A percentile compares a stretch with the other conserved stretches of the same genome.
phyloP scores from a whole-genome alignment of 2,797 vertebrate species.

The Corythornis leucogaster region DNA sequence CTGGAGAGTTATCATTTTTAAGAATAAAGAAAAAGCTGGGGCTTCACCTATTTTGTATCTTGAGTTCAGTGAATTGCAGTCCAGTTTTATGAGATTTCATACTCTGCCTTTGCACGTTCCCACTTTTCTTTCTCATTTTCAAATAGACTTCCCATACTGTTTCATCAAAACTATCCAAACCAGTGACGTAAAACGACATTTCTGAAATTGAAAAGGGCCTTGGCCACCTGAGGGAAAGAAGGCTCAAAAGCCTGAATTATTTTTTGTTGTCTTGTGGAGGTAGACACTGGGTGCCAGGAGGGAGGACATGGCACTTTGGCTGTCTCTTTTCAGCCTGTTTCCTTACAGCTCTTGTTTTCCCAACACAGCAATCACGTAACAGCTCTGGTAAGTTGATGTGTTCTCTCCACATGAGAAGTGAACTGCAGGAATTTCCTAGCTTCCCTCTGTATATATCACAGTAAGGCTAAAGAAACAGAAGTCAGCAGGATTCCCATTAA shows the following conservation, averaged over 20 bases:
- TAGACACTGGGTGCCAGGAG: background rate
- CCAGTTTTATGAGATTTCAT: background rate
- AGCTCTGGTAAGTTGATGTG: background rate
- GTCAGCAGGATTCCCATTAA: background rate
- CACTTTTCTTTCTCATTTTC: background rate
- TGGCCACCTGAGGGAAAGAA: background rate
- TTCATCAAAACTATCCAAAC: background rate
- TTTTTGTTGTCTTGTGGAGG: background rate
- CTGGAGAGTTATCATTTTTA: background rate
- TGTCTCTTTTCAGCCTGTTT: background rate
- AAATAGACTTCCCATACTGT: background rate
- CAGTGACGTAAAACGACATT: background rate
- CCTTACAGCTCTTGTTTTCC: background rate
- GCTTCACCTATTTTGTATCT: background rate
- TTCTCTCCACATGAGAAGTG: background rate
- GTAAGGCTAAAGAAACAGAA: slow-evolving; percentile 7
- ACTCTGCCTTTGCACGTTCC: background rate
- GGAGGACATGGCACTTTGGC: background rate
- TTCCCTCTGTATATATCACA: background rate
- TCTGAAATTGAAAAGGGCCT: background rate
- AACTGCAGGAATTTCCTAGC: background rate
- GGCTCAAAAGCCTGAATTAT: background rate
- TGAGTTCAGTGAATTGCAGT: background rate
- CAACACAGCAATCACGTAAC: background rate
- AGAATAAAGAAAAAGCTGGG: background rate